Conservation (phyloP, 2,888 invertebrate genomes). For the Netelia melanura region DNA sequence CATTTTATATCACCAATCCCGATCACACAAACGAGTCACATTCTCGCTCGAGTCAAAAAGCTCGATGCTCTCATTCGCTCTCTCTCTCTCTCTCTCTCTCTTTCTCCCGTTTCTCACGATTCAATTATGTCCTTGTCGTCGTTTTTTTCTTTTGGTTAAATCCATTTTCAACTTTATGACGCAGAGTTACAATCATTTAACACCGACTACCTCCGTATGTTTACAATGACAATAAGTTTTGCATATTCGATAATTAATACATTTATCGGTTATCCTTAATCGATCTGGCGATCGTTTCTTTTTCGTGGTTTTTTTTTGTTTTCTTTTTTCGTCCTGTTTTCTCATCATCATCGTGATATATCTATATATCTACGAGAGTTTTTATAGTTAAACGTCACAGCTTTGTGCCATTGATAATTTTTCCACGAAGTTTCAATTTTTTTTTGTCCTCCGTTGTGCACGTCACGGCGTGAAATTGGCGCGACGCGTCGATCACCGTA, state of each 20-base stretch:
- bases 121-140: conserved; percentile 47
- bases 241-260: conserved; percentile 66
- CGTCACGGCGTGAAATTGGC: conserved; percentile 51
- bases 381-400: conserved; percentile 64
- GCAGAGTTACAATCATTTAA: conserved; percentile 71
- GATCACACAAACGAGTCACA: conserved; percentile 9
- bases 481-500: conserved; percentile 35
- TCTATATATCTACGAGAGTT: conserved; percentile 54
- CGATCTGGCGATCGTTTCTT: conserved; percentile 62
- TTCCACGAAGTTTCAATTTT: conserved; percentile 24
- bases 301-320: conserved; percentile 64
- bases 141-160: background rate
- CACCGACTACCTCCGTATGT: conserved; percentile 75
- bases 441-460: conserved; percentile 36
- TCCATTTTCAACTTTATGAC: conserved; percentile 57
- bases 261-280: conserved; percentile 67
- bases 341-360: conserved; percentile 29
- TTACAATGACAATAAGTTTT: conserved; percentile 74
- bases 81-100: background rate
- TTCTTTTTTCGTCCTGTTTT: conserved; percentile 43
- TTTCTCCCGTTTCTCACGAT: conserved; percentile 28
- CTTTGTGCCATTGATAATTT: conserved; percentile 48
- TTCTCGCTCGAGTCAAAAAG: conserved; percentile 19
- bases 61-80: background rate
- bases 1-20: conserved; percentile 54